These are phyloP conservation scores for Australoheros facetus DNA, from an alignment of 2,797 vertebrate genomes.

Conservation along the genomic window DNA sequence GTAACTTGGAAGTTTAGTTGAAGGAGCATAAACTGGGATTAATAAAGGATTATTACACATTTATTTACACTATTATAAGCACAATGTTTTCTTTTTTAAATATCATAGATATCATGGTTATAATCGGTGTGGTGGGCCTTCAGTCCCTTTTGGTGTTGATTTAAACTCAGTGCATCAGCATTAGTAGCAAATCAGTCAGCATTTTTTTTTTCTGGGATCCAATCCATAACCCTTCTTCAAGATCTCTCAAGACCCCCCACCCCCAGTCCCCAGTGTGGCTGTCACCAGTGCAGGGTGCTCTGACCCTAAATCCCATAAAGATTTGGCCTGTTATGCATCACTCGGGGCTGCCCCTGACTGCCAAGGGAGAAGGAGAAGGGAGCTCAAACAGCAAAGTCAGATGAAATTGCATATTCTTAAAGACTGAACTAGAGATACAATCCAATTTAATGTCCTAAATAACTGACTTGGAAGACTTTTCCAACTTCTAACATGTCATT, in stretches of 20 bases:
- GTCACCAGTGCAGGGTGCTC: background rate
- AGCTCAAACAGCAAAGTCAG: background rate
- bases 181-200: background rate
- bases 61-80: background rate
- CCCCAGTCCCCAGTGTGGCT: constrained; percentile 19
- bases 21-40: background rate
- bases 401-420: background rate
- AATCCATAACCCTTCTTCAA: background rate
- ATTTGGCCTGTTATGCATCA: constrained; percentile 52
- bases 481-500: background rate
- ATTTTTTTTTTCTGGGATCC: background rate
- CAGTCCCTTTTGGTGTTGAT: background rate
- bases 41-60: background rate
- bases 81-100: background rate
- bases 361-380: background rate
- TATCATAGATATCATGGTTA: background rate
- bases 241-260: background rate
- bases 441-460: background rate
- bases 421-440: background rate
- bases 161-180: background rate
- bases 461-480: background rate
- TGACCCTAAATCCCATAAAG: constrained; percentile 44
- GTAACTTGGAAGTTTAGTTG: background rate
- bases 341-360: constrained; percentile 38
- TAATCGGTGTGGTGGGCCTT: background rate